These are phyloP conservation scores for Tribolium freemani DNA, from an alignment of 2,888 invertebrate species.

Conservation along the genomic window DNA sequence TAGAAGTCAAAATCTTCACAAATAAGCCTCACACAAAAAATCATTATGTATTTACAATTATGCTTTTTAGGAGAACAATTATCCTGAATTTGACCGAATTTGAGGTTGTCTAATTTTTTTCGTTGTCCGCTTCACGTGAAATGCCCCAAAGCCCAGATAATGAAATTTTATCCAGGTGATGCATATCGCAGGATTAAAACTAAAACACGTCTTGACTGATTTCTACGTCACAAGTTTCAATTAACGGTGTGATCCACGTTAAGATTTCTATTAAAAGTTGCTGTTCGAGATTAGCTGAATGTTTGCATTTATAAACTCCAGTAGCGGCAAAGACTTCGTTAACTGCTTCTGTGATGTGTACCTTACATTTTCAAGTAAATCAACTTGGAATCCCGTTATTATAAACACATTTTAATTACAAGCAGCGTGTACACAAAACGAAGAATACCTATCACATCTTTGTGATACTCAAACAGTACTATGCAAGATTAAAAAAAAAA, in stretches of 20 bases:
- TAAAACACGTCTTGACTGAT: background rate
- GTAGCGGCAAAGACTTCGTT: slow-evolving; percentile 40
- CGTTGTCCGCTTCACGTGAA: too few relatives aligned
- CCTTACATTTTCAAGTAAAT: slow-evolving; percentile 40
- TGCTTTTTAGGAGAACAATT: too few relatives aligned
- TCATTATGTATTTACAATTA: too few relatives aligned
- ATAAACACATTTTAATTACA: slow-evolving; percentile 38
- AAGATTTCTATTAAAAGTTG: slow-evolving; percentile 61
- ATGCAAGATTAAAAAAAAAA: too few relatives aligned
- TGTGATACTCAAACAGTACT: background rate
- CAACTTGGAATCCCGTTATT: slow-evolving; percentile 39
- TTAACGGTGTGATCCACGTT: slow-evolving; percentile 62
- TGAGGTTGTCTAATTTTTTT: too few relatives aligned
- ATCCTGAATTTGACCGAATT: too few relatives aligned
- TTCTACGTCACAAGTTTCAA: slow-evolving; percentile 57
- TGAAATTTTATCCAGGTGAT: background rate
- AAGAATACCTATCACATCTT: background rate
- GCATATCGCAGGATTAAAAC: too few relatives aligned
- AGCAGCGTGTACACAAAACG: slow-evolving; percentile 11
- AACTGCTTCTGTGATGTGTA: slow-evolving; percentile 40
- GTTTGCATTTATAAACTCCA: slow-evolving; percentile 49
- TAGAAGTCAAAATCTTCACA: too few relatives aligned
- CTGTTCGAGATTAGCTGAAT: slow-evolving; percentile 57
- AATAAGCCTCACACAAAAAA: too few relatives aligned
- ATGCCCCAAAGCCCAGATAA: too few relatives aligned